Evolutionary conservation across 2,888 invertebrate genomes (phyloP).

Genomic region (Serripes groenlandicus): DNA sequence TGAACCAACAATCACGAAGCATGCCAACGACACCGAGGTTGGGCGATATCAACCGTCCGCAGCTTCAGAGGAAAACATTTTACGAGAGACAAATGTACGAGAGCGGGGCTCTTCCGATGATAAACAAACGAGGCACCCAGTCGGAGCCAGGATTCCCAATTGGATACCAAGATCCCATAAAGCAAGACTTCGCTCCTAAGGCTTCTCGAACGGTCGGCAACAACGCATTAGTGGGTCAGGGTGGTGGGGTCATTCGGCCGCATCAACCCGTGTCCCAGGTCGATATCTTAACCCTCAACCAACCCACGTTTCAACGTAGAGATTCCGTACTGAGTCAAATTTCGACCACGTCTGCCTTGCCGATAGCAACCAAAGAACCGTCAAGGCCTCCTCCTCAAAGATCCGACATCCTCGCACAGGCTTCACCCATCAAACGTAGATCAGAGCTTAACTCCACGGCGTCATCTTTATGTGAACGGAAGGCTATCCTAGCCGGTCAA

Average conservation of each 20-base stretch:
- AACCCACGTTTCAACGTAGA: conserved; percentile 26
- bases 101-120: conserved; percentile 53
- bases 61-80: conserved; percentile 17
- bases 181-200: conserved; percentile 54
- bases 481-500: conserved; percentile 60
- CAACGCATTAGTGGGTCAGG: conserved; percentile 44
- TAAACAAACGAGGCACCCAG: conserved; percentile 31
- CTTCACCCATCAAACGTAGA: conserved; percentile 59
- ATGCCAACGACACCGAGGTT: conserved; percentile 58
- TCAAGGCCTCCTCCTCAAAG: neutral
- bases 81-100: conserved; percentile 53
- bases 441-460: conserved; percentile 42
- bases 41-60: conserved; percentile 35
- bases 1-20: conserved; percentile 45
- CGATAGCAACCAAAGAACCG: neutral
- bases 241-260: conserved; percentile 1
- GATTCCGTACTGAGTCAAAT: conserved; percentile 42
- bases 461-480: conserved; percentile 41
- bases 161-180: conserved; percentile 21
- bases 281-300: conserved; percentile 18
- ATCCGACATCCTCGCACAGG: conserved; percentile 54
- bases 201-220: conserved; percentile 57
- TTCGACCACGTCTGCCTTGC: conserved; percentile 11
- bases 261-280: conserved; percentile 28
- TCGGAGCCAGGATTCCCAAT: conserved; percentile 50